These are phyloP conservation scores for Otus sunia DNA, from an alignment of 2,113 vertebrate species.

Conservation along the genomic window DNA sequence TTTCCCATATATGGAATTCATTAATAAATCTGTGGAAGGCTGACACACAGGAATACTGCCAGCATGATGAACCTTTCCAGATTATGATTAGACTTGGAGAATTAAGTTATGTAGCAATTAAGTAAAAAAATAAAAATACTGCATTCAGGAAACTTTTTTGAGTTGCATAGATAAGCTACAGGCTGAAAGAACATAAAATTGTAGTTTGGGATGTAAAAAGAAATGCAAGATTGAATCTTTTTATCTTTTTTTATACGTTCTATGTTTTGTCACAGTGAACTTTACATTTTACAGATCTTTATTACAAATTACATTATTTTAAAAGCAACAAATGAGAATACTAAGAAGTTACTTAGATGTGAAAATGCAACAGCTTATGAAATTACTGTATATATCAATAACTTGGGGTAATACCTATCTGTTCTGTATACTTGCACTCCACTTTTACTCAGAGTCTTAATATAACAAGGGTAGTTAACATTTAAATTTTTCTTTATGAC, in stretches of 20 bases:
- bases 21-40: neutral
- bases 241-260: neutral
- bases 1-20: neutral
- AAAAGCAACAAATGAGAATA: neutral
- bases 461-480: neutral
- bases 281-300: neutral
- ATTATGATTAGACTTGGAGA: neutral
- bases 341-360: neutral
- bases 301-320: neutral
- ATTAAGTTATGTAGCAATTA: neutral
- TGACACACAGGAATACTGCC: neutral
- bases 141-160: neutral
- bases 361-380: neutral
- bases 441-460: neutral
- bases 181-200: neutral
- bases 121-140: neutral
- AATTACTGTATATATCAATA: neutral
- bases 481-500: neutral
- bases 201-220: neutral
- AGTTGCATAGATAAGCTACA: neutral
- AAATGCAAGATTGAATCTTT: neutral
- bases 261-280: neutral
- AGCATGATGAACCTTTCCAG: neutral
- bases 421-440: neutral
- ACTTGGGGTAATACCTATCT: neutral